Percentiles rank a stretch among this genome's conserved stretches.
Evolutionary conservation across 2,113 vertebrate species (phyloP).

Genomic region (Hoplias malabaricus): DNA sequence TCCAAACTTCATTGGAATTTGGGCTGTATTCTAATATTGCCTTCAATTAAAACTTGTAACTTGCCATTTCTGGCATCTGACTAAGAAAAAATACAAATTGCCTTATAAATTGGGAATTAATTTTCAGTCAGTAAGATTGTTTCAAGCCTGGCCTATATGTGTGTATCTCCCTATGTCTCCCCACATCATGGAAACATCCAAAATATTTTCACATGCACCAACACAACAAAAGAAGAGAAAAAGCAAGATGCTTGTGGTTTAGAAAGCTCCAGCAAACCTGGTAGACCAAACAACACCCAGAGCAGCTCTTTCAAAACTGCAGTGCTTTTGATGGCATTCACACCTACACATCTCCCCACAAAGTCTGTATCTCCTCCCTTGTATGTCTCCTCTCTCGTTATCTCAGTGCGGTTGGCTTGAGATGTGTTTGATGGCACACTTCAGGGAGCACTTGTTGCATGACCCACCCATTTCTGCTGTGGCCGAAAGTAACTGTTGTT

Average conservation of each 20-base stretch:
- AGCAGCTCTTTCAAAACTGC: slow-evolving; percentile 18
- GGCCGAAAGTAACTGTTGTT: not conserved
- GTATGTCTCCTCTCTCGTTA: slow-evolving; percentile 10
- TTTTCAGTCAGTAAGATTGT: not conserved
- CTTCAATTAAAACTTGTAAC: too few relatives aligned
- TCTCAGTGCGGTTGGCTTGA: slow-evolving; percentile 10
- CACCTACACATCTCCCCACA: slow-evolving; percentile 19
- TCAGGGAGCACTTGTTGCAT: not conserved
- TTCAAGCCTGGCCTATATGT: slow-evolving; percentile 26
- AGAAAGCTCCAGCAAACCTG: slow-evolving; percentile 6
- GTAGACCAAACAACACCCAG: not conserved
- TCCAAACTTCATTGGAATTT: too few relatives aligned
- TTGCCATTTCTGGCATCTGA: too few relatives aligned
- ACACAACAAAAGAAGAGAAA: not conserved
- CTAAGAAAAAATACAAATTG: too few relatives aligned
- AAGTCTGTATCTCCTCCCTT: not conserved
- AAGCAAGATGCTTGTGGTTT: slow-evolving; percentile 2
- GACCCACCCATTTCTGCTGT: not conserved
- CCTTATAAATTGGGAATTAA: too few relatives aligned
- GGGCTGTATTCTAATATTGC: too few relatives aligned
- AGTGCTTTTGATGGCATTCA: slow-evolving; percentile 20
- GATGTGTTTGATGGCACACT: not conserved
- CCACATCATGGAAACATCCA: slow-evolving; percentile 65
- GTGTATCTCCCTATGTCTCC: slow-evolving; percentile 52
- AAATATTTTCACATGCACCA: not conserved